Evolutionary conservation across 1,140 invertebrate genomes (phyloP).

Genomic region (Elysia chlorotica): DNA sequence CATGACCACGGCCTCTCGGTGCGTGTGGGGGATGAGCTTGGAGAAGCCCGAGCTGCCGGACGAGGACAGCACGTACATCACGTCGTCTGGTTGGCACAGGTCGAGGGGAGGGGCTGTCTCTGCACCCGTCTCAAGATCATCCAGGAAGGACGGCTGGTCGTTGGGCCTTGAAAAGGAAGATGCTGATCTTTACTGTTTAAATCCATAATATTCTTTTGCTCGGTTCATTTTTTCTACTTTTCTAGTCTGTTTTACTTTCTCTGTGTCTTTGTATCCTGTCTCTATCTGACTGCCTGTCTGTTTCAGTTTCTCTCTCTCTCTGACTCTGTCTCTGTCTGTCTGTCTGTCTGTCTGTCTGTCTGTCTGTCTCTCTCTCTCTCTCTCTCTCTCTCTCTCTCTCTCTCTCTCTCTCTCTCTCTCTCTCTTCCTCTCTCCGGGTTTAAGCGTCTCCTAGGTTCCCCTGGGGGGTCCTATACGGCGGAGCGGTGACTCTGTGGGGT

Average conservation of each 20-base stretch:
- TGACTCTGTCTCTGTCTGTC: neutral
- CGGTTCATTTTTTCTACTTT: neutral
- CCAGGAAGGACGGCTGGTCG: too few relatives aligned
- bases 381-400: constrained; percentile 11
- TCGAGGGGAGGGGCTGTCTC: too few relatives aligned
- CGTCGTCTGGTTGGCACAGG: too few relatives aligned
- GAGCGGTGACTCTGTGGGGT: too few relatives aligned
- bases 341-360: neutral
- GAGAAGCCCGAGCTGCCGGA: too few relatives aligned
- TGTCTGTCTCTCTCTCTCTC: constrained; percentile 7
- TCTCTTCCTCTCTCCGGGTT: constrained; percentile 9
- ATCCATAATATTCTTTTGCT: neutral
- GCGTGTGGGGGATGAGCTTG: too few relatives aligned
- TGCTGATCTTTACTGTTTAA: neutral
- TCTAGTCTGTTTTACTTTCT: neutral
- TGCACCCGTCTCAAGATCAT: too few relatives aligned
- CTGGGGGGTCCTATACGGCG: too few relatives aligned
- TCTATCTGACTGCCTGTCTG: neutral
- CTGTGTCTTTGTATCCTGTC: neutral
- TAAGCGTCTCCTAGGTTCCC: too few relatives aligned
- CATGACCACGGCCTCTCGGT: too few relatives aligned
- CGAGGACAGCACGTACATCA: too few relatives aligned
- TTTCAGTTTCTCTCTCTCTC: constrained; percentile 5
- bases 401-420: constrained; percentile 6
- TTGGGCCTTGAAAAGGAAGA: neutral